Conservation (phyloP, 2,888 invertebrate species). For the Crossocerus cetratus region DNA sequence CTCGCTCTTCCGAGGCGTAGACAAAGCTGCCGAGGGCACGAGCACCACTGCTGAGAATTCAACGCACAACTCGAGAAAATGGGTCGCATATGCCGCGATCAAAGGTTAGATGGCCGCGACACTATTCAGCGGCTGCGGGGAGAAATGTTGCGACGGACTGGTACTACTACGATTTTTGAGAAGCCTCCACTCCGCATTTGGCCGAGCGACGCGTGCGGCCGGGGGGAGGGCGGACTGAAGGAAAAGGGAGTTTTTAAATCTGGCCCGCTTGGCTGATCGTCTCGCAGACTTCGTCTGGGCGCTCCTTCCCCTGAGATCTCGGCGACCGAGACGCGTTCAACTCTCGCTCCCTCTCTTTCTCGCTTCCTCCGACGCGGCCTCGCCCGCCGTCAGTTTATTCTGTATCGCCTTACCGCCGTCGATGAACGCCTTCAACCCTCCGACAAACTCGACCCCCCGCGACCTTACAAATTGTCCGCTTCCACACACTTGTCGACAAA, state of each 20-base stretch:
- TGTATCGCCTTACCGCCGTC: background rate
- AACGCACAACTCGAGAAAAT: no score
- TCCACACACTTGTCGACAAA: no score
- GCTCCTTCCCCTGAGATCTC: background rate
- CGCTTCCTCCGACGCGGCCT: background rate
- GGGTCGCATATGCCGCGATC: no score
- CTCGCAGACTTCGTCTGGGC: background rate
- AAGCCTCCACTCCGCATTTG: background rate
- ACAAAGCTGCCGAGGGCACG: no score
- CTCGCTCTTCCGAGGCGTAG: background rate
- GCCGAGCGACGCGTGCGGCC: background rate
- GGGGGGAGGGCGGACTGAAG: background rate
- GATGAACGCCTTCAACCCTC: slow-evolving; percentile 1
- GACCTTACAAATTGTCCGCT: background rate
- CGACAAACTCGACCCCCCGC: background rate
- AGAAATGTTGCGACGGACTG: no score
- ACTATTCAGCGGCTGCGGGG: no score
- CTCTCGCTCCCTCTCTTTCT: background rate
- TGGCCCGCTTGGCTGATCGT: background rate
- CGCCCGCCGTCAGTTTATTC: background rate
- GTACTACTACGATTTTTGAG: no score
- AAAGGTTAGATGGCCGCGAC: no score
- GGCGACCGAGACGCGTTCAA: background rate
- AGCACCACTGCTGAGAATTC: no score
- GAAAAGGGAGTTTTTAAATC: slow-evolving; percentile 2